Conservation (phyloP, 2,888 invertebrate species). For the Heteromurus nitidus region DNA sequence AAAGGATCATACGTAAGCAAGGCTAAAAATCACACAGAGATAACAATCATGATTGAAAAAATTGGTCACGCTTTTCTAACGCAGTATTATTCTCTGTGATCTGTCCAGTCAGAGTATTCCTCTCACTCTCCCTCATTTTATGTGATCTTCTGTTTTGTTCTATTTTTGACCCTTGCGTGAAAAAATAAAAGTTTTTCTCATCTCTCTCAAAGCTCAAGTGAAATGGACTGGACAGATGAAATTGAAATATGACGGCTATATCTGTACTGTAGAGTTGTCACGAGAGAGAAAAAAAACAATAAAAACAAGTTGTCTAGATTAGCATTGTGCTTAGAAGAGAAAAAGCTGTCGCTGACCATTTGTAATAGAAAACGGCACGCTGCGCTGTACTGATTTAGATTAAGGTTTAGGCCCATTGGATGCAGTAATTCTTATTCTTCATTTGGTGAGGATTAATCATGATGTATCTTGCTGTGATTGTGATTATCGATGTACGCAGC, state of each 20-base stretch:
- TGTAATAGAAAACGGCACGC: no score
- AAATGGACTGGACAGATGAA: constrained; percentile 70
- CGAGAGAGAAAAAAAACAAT: constrained; percentile 18
- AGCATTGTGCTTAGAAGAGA: not conserved
- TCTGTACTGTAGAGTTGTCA: constrained; percentile 17
- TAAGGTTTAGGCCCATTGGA: not conserved
- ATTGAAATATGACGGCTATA: constrained; percentile 68
- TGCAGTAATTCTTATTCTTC: not conserved
- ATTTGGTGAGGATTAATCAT: constrained; percentile 28
- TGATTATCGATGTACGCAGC: constrained; percentile 15
- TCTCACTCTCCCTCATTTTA: not conserved
- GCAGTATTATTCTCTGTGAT: not conserved
- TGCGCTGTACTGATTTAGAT: no score
- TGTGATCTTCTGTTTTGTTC: constrained; percentile 67
- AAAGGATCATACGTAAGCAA: no score
- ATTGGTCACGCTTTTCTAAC: constrained; percentile 41
- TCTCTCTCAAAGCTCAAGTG: constrained; percentile 42
- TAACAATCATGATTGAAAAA: constrained; percentile 33
- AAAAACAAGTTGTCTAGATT: not conserved
- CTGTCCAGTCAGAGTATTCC: constrained; percentile 6
- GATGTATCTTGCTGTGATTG: constrained; percentile 9
- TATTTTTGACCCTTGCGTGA: constrained; percentile 71
- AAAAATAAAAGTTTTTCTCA: constrained; percentile 22
- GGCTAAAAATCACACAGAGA: no score
- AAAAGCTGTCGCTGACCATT: no score